A percentile compares a stretch with the other conserved stretches of the same genome.
These are phyloP conservation scores for Colletes gigas DNA, from an alignment of 1,140 invertebrate genomes.

Conservation along the genomic window DNA sequence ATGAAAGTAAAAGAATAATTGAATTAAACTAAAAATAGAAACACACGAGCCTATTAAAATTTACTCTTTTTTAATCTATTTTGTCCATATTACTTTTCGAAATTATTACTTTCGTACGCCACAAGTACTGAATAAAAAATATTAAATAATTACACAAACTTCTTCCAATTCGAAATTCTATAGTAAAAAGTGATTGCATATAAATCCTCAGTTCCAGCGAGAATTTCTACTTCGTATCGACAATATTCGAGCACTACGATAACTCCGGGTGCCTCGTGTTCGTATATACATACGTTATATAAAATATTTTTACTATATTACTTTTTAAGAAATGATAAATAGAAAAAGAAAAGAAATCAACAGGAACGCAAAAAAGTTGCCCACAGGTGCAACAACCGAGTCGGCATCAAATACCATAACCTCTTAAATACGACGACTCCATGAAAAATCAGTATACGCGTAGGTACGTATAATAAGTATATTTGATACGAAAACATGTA, in stretches of 20 bases:
- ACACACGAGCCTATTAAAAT: too few relatives aligned
- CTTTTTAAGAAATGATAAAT: neutral
- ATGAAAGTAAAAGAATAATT: neutral
- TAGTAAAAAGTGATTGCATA: neutral
- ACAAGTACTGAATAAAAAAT: neutral
- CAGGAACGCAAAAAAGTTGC: neutral
- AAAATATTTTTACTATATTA: neutral
- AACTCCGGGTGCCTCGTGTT: neutral
- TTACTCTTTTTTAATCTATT: neutral
- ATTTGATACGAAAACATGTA: neutral
- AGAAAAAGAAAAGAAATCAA: neutral
- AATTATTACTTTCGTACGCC: too few relatives aligned
- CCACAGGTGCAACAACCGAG: neutral
- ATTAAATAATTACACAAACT: neutral
- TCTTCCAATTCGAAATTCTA: neutral
- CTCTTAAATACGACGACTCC: conserved; percentile 3
- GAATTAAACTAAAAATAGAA: neutral
- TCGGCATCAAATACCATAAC: conserved; percentile 17
- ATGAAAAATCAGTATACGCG: neutral
- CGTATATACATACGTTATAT: neutral
- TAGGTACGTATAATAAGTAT: neutral
- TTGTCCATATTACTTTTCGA: neutral
- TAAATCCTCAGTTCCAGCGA: neutral
- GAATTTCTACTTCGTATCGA: neutral
- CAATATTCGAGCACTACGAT: neutral